Percentiles rank a stretch among this genome's conserved stretches.
phyloP scores from a whole-genome alignment of 1,140 invertebrate genomes.

The Drosophila trapezifrons region DNA sequence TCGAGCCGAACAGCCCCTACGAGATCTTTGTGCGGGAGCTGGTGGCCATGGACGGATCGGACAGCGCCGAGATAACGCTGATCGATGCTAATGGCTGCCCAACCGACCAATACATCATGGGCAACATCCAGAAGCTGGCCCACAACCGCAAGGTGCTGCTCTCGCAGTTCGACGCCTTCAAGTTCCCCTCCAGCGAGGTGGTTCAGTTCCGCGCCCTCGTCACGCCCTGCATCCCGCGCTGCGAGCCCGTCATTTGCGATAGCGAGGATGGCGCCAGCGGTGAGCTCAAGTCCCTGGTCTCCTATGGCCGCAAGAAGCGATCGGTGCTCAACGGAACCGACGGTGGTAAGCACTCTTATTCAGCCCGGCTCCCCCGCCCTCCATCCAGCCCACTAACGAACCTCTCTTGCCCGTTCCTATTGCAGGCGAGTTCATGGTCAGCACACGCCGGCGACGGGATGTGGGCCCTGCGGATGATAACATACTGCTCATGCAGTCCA shows the following conservation, averaged over 20 bases:
- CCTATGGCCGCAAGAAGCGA: slow-evolving; percentile 88
- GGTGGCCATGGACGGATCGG: slow-evolving; percentile 96
- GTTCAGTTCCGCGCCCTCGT: slow-evolving; percentile 97
- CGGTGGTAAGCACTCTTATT: slow-evolving; percentile 59
- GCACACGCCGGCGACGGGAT: slow-evolving; percentile 74
- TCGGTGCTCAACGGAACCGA: slow-evolving; percentile 75
- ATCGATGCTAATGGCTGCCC: slow-evolving; percentile 96
- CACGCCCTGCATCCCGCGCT: slow-evolving; percentile 95
- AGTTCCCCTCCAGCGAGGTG: slow-evolving; percentile 96
- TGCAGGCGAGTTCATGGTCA: slow-evolving; percentile 76
- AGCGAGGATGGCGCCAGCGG: slow-evolving; percentile 91
- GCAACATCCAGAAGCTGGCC: slow-evolving; percentile 92
- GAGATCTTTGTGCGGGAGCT: slow-evolving; percentile 97
- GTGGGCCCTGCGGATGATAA: slow-evolving; percentile 88
- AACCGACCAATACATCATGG: slow-evolving; percentile 96
- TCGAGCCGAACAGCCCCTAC: slow-evolving; percentile 95
- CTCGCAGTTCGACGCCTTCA: slow-evolving; percentile 98
- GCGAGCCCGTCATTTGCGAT: slow-evolving; percentile 95
- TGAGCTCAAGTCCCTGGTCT: slow-evolving; percentile 90
- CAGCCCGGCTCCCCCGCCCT: not conserved
- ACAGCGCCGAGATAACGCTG: slow-evolving; percentile 95
- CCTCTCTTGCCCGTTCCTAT: slow-evolving; percentile 10
- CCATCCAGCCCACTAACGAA: slow-evolving; percentile 43
- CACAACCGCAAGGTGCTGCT: slow-evolving; percentile 90
- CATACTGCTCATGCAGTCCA: slow-evolving; percentile 94